Conservation (phyloP, 2,888 invertebrate species). For the Calliopum simillimum region DNA sequence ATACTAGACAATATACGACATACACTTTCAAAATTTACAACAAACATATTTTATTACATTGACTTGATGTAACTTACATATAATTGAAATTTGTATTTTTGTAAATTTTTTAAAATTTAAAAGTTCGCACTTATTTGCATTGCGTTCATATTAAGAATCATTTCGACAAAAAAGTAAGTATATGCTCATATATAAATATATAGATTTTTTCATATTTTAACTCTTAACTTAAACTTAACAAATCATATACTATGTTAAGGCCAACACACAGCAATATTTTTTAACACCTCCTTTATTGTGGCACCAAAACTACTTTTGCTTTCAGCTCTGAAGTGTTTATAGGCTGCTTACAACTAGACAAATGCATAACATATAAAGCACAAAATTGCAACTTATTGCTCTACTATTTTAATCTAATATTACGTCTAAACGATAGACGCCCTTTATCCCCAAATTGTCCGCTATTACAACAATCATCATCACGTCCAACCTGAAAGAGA, state of each 20-base stretch:
- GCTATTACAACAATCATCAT: slow-evolving; percentile 56
- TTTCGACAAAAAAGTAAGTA: no score
- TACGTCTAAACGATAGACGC: slow-evolving; percentile 60
- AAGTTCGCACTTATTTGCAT: background rate
- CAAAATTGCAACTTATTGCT: background rate
- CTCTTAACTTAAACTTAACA: no score
- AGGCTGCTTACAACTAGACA: background rate
- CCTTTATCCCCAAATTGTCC: slow-evolving; percentile 59
- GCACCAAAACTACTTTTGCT: background rate
- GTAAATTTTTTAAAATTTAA: background rate
- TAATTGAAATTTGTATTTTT: slow-evolving; percentile 14
- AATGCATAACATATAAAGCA: no score
- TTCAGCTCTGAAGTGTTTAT: background rate
- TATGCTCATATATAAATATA: no score
- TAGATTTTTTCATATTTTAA: no score
- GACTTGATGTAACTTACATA: slow-evolving; percentile 9
- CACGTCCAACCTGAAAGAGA: slow-evolving; percentile 58
- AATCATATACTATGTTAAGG: no score
- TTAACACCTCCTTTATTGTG: background rate
- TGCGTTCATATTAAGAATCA: no score
- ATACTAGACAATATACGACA: no score
- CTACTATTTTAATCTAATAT: slow-evolving; percentile 44
- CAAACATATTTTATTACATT: background rate
- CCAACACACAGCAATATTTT: background rate
- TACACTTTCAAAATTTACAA: no score